Conservation (phyloP, 2,113 vertebrate genomes). For the Pipra filicauda region DNA sequence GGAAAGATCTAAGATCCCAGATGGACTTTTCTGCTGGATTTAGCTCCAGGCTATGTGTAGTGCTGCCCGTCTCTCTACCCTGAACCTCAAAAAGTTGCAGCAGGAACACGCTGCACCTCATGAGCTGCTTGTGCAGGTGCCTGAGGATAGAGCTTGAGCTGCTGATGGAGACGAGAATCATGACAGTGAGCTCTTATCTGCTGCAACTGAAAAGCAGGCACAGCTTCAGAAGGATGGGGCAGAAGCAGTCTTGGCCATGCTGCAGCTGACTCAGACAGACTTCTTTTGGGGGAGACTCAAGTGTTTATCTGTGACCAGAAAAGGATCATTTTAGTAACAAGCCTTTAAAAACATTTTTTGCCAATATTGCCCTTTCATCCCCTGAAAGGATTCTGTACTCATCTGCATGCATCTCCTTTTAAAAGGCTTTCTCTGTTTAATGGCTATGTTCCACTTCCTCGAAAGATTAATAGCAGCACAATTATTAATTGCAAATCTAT, state of each 20-base stretch:
- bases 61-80: not conserved
- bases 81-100: not conserved
- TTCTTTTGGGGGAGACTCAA: not conserved
- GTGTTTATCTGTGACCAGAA: not conserved
- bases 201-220: not conserved
- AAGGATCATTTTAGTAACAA: not conserved
- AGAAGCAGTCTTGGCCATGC: not conserved
- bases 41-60: fast-evolving
- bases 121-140: not conserved
- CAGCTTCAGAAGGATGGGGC: not conserved
- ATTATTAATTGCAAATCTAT: conserved; percentile 24
- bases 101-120: not conserved
- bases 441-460: not conserved
- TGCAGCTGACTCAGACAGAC: not conserved
- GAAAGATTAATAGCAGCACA: conserved; percentile 30
- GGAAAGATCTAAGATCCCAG: not conserved
- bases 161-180: not conserved
- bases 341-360: not conserved
- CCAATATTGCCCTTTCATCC: not conserved
- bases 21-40: not conserved
- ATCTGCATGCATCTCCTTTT: not conserved
- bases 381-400: not conserved
- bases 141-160: not conserved
- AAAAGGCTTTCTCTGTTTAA: not conserved
- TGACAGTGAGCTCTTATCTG: not conserved